These are phyloP conservation scores for Gracilinanus agilis DNA, from an alignment of 2,113 vertebrate species.

Conservation along the genomic window DNA sequence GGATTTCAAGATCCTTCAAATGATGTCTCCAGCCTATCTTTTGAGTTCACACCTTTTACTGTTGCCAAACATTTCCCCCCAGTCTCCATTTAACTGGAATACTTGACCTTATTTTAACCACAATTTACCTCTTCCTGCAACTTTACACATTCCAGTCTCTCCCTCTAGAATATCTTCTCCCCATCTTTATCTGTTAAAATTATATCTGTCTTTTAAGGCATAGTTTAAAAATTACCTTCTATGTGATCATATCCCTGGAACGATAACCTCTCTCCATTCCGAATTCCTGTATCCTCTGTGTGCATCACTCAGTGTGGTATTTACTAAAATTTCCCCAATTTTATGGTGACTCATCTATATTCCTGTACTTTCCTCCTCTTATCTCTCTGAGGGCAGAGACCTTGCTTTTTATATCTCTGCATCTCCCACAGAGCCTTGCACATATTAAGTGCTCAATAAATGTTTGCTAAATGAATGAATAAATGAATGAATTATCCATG, in stretches of 20 bases:
- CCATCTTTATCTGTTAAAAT: constrained; percentile 8
- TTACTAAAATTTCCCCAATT: neutral
- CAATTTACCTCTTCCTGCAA: neutral
- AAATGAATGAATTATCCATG: constrained; percentile 1
- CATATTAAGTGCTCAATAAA: neutral
- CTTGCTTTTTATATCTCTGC: neutral
- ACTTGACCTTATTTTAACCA: neutral
- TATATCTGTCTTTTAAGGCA: neutral
- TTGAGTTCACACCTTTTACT: neutral
- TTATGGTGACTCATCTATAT: neutral
- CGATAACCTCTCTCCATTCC: neutral
- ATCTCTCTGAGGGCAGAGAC: neutral
- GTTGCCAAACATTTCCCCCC: neutral
- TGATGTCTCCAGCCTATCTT: neutral
- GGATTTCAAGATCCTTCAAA: neutral
- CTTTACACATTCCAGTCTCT: neutral
- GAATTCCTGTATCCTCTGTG: neutral
- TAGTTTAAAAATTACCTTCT: neutral
- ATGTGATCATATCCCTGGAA: neutral
- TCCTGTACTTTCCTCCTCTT: neutral
- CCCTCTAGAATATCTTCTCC: neutral
- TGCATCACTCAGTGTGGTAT: neutral
- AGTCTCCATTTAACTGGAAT: neutral
- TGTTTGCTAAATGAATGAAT: constrained; percentile 4
- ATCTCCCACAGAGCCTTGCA: neutral